Conservation (phyloP, 2,888 invertebrate genomes). For the Clusia tigrina region DNA sequence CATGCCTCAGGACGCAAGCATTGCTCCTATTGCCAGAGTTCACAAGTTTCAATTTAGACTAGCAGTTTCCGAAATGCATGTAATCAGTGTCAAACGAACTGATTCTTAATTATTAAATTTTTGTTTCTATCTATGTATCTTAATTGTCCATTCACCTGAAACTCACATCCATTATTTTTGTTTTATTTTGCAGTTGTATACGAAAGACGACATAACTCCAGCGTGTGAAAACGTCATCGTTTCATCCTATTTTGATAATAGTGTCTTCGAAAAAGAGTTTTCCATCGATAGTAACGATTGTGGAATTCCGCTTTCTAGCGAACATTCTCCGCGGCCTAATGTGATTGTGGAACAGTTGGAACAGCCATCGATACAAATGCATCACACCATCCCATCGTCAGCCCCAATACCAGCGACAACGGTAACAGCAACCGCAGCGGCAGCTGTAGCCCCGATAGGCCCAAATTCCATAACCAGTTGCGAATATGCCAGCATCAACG, state of each 20-base stretch:
- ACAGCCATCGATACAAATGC: constrained; percentile 24
- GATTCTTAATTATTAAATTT: too few relatives aligned
- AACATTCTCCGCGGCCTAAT: constrained; percentile 39
- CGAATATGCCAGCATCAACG: constrained; percentile 36
- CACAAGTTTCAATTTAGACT: too few relatives aligned
- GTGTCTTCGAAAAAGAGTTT: not conserved
- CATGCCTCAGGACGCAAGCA: too few relatives aligned
- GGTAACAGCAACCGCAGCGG: constrained; percentile 14
- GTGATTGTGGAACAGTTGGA: constrained; percentile 49
- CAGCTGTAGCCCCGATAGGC: not conserved
- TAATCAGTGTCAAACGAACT: too few relatives aligned
- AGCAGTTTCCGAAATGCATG: too few relatives aligned
- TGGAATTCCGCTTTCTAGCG: too few relatives aligned
- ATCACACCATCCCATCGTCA: constrained; percentile 16
- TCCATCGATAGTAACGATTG: constrained; percentile 3
- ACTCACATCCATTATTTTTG: too few relatives aligned
- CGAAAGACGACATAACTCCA: constrained; percentile 44
- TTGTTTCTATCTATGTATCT: too few relatives aligned
- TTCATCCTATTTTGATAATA: constrained; percentile 42
- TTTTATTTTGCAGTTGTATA: constrained; percentile 44
- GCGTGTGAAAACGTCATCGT: constrained; percentile 45
- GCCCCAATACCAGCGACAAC: constrained; percentile 10
- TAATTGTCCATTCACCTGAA: too few relatives aligned
- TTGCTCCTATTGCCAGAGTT: too few relatives aligned
- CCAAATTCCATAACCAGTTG: constrained; percentile 28